Evolutionary conservation across 2,888 invertebrate genomes (phyloP).

Genomic region (Trilocha varians): DNA sequence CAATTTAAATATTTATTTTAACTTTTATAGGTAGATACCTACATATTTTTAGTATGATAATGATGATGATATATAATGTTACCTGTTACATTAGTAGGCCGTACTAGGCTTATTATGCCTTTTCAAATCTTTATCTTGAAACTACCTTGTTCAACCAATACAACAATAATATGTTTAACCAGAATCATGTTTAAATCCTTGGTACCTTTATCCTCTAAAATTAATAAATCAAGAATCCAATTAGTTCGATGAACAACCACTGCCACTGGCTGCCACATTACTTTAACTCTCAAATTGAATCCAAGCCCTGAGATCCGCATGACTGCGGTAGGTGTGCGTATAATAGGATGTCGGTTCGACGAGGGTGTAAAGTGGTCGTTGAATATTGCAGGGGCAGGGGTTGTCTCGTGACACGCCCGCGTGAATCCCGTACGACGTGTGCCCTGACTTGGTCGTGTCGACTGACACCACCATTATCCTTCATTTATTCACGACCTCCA

Average conservation of each 20-base stretch:
- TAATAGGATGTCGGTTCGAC: constrained; percentile 32
- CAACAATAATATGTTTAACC: too few species aligned
- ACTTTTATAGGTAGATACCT: too few species aligned
- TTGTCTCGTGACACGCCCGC: constrained; percentile 37
- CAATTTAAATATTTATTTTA: too few species aligned
- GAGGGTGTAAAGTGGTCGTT: constrained; percentile 50
- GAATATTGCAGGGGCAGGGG: constrained; percentile 58
- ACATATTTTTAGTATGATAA: too few species aligned
- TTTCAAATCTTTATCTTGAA: too few species aligned
- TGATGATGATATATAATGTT: too few species aligned
- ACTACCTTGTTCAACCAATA: too few species aligned
- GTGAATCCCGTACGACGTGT: constrained; percentile 9
- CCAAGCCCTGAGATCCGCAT: constrained; percentile 1
- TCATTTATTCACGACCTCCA: constrained; percentile 4
- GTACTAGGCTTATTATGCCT: too few species aligned
- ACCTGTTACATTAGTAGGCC: too few species aligned
- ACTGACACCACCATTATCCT: constrained; percentile 19
- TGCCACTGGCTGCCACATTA: neutral
- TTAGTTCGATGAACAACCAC: neutral
- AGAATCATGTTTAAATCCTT: too few species aligned
- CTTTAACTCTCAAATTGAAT: neutral
- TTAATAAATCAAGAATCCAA: neutral
- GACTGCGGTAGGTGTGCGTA: constrained; percentile 20
- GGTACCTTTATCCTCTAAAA: too few species aligned
- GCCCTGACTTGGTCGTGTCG: constrained; percentile 7